phyloP scores from a whole-genome alignment of 2,113 vertebrate species.

The Accipiter cooperii region DNA sequence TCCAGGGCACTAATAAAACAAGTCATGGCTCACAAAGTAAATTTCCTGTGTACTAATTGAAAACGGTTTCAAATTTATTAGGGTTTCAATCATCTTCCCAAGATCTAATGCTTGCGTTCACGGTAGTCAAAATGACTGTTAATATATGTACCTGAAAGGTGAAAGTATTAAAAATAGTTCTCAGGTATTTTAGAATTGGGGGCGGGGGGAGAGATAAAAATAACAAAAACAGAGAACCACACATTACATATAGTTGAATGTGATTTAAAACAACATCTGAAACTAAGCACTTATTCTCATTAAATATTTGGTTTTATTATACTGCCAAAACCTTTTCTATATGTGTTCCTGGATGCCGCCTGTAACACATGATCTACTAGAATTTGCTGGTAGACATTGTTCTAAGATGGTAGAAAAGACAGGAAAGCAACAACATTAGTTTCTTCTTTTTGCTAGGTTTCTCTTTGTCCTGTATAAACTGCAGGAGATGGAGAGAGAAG shows the following conservation, averaged over 20 bases:
- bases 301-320: background rate
- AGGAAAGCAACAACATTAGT: background rate
- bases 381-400: background rate
- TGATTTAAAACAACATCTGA: background rate
- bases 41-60: slow-evolving; percentile 66
- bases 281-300: background rate
- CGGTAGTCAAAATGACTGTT: background rate
- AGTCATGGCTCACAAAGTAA: slow-evolving; percentile 59
- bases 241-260: background rate
- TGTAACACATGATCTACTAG: background rate
- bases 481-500: background rate
- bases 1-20: slow-evolving; percentile 49
- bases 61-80: slow-evolving; percentile 58
- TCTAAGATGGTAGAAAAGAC: background rate
- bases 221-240: background rate
- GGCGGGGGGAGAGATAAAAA: background rate
- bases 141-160: slow-evolving; percentile 9
- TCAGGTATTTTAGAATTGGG: background rate
- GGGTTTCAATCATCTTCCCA: slow-evolving; percentile 28
- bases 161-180: background rate
- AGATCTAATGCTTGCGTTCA: background rate
- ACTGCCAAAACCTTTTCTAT: background rate
- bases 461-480: background rate
- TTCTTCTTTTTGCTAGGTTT: background rate
- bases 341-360: background rate